A percentile compares a stretch with the other conserved stretches of the same genome.
phyloP scores from a whole-genome alignment of 2,888 invertebrate genomes.

The Myathropa florea region DNA sequence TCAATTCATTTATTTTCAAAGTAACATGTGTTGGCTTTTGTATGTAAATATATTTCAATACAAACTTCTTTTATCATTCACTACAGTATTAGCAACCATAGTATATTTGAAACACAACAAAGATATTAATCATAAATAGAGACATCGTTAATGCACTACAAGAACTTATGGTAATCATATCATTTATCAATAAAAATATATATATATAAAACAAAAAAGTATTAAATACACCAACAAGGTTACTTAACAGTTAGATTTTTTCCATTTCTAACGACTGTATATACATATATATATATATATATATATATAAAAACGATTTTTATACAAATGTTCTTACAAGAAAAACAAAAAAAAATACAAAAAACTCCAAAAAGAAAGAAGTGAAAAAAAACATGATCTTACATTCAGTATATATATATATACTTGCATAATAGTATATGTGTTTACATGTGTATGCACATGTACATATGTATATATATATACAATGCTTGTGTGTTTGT shows the following conservation, averaged over 20 bases:
- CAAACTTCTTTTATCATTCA: background rate
- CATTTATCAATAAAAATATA: constrained; percentile 7
- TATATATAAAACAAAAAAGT: background rate
- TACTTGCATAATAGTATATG: background rate
- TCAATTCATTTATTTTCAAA: constrained; percentile 6
- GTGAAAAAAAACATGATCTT: background rate
- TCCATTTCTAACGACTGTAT: constrained; percentile 18
- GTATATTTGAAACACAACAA: background rate
- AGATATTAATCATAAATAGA: background rate
- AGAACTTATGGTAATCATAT: constrained; percentile 24
- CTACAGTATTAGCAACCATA: background rate
- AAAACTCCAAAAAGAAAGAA: background rate
- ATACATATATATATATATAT: constrained; percentile 17
- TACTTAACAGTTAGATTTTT: background rate
- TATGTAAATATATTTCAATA: constrained; percentile 11
- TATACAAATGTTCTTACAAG: constrained; percentile 24
- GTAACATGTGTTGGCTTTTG: constrained; percentile 1
- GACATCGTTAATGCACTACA: background rate
- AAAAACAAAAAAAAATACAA: background rate
- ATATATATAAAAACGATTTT: constrained; percentile 5
- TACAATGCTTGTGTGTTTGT: background rate
- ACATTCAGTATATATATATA: background rate
- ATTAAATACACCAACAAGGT: constrained; percentile 8
- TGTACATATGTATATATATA: background rate
- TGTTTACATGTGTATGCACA: too few relatives aligned